Percentiles rank a stretch among this genome's conserved stretches.
phyloP scores from a whole-genome alignment of 2,888 invertebrate species.

The Eupithecia pulchellata region DNA sequence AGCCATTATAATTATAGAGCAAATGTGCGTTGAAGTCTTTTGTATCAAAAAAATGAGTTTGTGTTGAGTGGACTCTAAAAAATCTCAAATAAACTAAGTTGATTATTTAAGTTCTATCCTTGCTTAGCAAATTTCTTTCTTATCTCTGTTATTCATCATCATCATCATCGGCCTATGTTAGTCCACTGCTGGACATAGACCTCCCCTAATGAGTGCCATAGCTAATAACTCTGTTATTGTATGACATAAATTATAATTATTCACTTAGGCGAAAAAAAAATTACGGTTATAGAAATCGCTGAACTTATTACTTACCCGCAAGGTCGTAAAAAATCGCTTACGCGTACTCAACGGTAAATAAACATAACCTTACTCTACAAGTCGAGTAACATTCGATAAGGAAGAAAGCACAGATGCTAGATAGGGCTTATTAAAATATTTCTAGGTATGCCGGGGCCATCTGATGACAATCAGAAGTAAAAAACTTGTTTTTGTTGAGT shows the following conservation, averaged over 20 bases:
- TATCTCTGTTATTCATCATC: too few species aligned
- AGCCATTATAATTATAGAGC: neutral
- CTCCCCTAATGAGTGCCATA: too few species aligned
- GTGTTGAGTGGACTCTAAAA: too few species aligned
- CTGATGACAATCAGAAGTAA: slow-evolving; percentile 23
- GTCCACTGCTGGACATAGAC: too few species aligned
- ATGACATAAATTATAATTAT: neutral
- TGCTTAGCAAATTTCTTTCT: too few species aligned
- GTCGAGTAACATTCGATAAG: slow-evolving; percentile 35
- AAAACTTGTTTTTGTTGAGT: slow-evolving; percentile 24
- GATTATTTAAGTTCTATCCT: too few species aligned
- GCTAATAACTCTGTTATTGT: too few species aligned
- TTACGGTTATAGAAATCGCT: slow-evolving; percentile 8
- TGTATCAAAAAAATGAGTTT: neutral
- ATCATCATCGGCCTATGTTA: too few species aligned
- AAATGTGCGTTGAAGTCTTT: slow-evolving; percentile 6
- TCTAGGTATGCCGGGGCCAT: slow-evolving; percentile 34
- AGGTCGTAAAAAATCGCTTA: slow-evolving; percentile 34
- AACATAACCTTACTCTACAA: slow-evolving; percentile 21
- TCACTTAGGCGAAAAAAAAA: neutral
- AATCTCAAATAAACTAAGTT: too few species aligned
- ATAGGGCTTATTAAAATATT: slow-evolving; percentile 43
- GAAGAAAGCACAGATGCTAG: slow-evolving; percentile 31
- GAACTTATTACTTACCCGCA: slow-evolving; percentile 21
- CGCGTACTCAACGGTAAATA: slow-evolving; percentile 48